Evolutionary conservation across 2,888 invertebrate genomes (phyloP).

Genomic region (Tanytarsus gracilentus): DNA sequence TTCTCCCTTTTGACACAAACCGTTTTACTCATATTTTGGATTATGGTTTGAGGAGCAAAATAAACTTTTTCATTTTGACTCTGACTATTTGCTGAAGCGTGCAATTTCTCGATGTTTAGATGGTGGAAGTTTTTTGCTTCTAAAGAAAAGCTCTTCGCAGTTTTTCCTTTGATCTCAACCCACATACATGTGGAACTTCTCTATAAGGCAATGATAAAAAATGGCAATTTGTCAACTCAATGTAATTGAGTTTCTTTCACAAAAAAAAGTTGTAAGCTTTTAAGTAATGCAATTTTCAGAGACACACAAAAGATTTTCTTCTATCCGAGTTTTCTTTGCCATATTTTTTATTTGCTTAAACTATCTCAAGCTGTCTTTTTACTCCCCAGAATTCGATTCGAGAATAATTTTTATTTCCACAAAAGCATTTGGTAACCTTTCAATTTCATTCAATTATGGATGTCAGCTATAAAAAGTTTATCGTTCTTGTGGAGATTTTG

Average conservation of each 20-base stretch:
- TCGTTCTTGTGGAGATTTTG: too few species aligned
- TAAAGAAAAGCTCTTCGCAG: conserved; percentile 1
- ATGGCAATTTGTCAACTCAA: conserved; percentile 7
- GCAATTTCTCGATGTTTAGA: neutral
- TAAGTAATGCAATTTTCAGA: neutral
- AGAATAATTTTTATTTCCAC: too few species aligned
- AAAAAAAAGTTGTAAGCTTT: neutral
- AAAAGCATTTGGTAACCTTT: neutral
- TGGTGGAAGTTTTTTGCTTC: neutral
- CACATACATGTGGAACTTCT: neutral
- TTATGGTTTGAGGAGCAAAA: neutral
- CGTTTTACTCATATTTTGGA: conserved; percentile 12
- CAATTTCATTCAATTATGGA: conserved; percentile 15
- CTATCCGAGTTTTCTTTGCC: neutral
- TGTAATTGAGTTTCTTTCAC: conserved; percentile 7
- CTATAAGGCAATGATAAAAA: neutral
- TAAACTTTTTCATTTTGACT: neutral
- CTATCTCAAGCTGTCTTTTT: too few species aligned
- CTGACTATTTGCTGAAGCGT: neutral
- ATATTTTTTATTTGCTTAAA: neutral
- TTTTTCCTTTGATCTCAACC: neutral
- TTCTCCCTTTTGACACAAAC: conserved; percentile 7
- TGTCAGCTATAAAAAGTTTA: too few species aligned
- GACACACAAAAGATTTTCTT: neutral
- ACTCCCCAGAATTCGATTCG: too few species aligned